Evolutionary conservation across 1,140 invertebrate genomes (phyloP).

Genomic region (Temnothorax curvispinosus): DNA sequence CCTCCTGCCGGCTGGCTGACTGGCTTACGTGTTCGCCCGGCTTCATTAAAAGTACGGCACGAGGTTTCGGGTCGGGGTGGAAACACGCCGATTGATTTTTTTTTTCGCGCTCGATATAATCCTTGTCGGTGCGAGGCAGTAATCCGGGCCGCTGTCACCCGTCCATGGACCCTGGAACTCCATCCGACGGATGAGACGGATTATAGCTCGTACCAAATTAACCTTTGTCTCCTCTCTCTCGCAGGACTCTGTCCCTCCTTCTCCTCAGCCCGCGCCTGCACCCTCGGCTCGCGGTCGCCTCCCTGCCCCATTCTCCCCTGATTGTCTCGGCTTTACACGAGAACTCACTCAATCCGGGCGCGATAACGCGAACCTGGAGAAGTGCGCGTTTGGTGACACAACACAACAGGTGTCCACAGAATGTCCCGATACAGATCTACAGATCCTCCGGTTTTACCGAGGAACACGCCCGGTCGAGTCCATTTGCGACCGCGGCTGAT

Average conservation of each 20-base stretch:
- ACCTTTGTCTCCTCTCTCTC: slow-evolving; percentile 78
- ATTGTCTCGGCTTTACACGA: slow-evolving; percentile 80
- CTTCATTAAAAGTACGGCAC: slow-evolving; percentile 80
- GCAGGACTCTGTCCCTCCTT: background rate
- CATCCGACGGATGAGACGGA: slow-evolving; percentile 81
- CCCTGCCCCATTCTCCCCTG: background rate
- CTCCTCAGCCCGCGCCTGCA: background rate
- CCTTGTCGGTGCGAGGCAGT: slow-evolving; percentile 84
- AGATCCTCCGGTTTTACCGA: slow-evolving; percentile 73
- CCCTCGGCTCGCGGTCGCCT: background rate
- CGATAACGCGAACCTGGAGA: slow-evolving; percentile 82
- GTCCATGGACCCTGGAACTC: slow-evolving; percentile 72
- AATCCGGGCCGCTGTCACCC: slow-evolving; percentile 83
- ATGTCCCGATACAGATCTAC: slow-evolving; percentile 75
- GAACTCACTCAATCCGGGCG: slow-evolving; percentile 82
- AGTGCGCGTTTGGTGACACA: slow-evolving; percentile 78
- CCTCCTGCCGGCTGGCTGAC: background rate
- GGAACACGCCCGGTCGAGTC: slow-evolving; percentile 62
- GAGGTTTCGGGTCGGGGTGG: slow-evolving; percentile 66
- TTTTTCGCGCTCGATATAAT: slow-evolving; percentile 85
- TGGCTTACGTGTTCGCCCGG: slow-evolving; percentile 54
- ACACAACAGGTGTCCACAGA: slow-evolving; percentile 82
- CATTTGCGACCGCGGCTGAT: slow-evolving; percentile 67
- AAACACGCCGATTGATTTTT: slow-evolving; percentile 82
- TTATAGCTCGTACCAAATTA: slow-evolving; percentile 85